Percentiles rank a stretch among this genome's conserved stretches.
These are phyloP conservation scores for Gymnopithys bicolor DNA, from an alignment of 2,797 vertebrate species.

Conservation along the genomic window DNA sequence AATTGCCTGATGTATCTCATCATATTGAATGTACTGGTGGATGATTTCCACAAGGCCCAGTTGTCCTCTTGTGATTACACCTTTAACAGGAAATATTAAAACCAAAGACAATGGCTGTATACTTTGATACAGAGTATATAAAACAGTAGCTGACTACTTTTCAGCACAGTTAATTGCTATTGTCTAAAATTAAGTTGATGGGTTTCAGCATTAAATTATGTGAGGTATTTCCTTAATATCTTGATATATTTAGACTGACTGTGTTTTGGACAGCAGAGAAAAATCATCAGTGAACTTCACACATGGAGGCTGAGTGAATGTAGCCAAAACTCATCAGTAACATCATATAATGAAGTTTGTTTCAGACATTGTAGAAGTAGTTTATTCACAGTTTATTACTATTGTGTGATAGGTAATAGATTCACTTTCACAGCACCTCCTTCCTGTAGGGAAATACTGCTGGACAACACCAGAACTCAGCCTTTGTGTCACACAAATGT, in stretches of 20 bases:
- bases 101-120: background rate
- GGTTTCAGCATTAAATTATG: background rate
- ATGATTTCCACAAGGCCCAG: slow-evolving; percentile 85
- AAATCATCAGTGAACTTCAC: background rate
- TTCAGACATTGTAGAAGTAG: background rate
- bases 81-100: slow-evolving; percentile 77
- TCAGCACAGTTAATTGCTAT: background rate
- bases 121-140: background rate
- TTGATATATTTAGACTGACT: background rate
- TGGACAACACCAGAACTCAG: background rate
- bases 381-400: background rate
- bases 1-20: slow-evolving; percentile 85
- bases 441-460: background rate
- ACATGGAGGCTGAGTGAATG: accelerated
- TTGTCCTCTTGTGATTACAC: slow-evolving; percentile 82
- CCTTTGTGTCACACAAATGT: background rate
- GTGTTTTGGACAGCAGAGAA: background rate
- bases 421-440: background rate
- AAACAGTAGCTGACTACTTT: background rate
- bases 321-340: background rate
- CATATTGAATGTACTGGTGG: slow-evolving; percentile 85
- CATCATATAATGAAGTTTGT: background rate
- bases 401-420: background rate
- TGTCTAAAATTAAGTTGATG: background rate
- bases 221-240: background rate